Evolutionary conservation across 2,113 vertebrate genomes (phyloP), one percentile per base, ranked within the genome.

Genomic region (Microtus richardsoni): DNA sequence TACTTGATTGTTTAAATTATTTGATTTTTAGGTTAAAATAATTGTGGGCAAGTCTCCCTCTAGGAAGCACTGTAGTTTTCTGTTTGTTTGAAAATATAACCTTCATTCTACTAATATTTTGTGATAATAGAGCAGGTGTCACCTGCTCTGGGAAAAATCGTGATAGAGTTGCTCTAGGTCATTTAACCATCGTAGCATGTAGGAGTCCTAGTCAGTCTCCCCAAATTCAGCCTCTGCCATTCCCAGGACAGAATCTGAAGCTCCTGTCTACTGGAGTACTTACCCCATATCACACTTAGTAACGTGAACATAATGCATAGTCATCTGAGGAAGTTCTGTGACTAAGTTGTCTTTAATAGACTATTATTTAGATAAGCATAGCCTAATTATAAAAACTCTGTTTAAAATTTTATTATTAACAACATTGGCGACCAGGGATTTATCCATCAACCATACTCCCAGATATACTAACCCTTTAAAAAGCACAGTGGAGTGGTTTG

Each of bases 261-360:
- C 79, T 36, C 74, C n/a, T 83, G 49, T 14, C 17, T 21, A 7
- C 47, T 64, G 39, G n/a, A 41, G 36, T 62, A 64, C 68, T 62
- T n/a, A 54, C 22, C 60, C 49, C 64, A 54, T 13, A 4, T 68
- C 30, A 49, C 10, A 14, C 28, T 84, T 4, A 41, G 4, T 68
- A 30, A 7, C 64, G n/a, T 49, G 64, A 92, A 24, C 70, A 60
- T 7, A 82, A 58, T n/a, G 39, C 85, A 30, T 41, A 70, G 71
- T 64, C 10, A 94, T 91, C 77, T 87, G 33, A 41, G 54, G 62
- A 91, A n/a, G 30, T 52, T 49, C 64, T 73, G 22, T 47, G 66
- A 86, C 47, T 84, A 26, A 47, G 74, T 66, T 74, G 44, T 87
- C 62, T 75, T 92, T 89, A 92, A 93, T 12, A 86, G 73, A 85